Evolutionary conservation across 2,797 vertebrate genomes (phyloP).

Genomic region (Acrossocheilus fasciatus): DNA sequence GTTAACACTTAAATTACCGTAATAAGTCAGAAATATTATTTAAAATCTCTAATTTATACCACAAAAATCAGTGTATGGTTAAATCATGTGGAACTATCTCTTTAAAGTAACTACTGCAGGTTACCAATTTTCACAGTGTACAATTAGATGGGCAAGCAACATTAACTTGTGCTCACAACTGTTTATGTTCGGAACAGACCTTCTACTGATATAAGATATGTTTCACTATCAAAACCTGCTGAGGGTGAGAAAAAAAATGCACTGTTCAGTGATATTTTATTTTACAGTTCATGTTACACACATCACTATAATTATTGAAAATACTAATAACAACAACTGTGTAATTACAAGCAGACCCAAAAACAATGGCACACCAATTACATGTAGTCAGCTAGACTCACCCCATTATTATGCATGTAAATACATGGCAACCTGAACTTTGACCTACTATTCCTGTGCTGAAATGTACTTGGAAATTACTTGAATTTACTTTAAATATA

Average conservation of each 20-base stretch:
- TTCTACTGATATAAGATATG: neutral
- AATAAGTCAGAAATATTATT: neutral
- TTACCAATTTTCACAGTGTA: neutral
- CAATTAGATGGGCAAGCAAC: neutral
- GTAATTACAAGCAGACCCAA: neutral
- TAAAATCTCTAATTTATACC: neutral
- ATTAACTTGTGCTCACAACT: neutral
- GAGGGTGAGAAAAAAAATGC: neutral
- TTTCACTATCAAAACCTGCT: neutral
- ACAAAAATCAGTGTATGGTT: neutral
- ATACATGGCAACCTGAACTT: neutral
- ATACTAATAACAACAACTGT: neutral
- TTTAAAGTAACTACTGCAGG: neutral
- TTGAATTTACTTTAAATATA: neutral
- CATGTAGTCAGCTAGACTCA: neutral
- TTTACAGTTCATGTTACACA: slow-evolving; percentile 9
- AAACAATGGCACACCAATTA: neutral
- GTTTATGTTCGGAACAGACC: neutral
- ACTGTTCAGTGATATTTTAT: neutral
- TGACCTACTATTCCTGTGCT: neutral
- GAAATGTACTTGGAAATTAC: neutral
- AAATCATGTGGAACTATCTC: neutral
- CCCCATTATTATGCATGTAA: neutral
- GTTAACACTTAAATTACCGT: neutral
- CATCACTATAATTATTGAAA: neutral